These are phyloP conservation scores for Cremastinae sp. DNA, from an alignment of 2,888 invertebrate genomes.

Conservation along the genomic window DNA sequence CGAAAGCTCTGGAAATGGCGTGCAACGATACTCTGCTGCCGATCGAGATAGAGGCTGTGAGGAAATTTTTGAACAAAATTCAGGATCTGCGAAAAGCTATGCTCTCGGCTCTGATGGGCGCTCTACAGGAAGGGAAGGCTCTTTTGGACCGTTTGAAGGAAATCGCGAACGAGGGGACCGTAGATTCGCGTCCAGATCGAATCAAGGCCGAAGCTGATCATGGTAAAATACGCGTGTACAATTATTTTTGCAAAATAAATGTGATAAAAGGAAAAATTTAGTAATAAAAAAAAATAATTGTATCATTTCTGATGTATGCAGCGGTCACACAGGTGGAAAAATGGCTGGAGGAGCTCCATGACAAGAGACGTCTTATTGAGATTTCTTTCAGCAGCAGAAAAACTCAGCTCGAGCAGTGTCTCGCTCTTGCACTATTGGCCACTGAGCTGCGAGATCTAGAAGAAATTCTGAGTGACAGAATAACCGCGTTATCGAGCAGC, in stretches of 20 bases:
- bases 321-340: conserved; percentile 87
- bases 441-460: conserved; percentile 87
- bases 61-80: conserved; percentile 86
- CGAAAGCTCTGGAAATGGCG: conserved; percentile 86
- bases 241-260: conserved; percentile 2
- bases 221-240: no score
- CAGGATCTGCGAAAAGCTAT: conserved; percentile 88
- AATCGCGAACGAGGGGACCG: conserved; percentile 87
- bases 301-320: conserved; percentile 75
- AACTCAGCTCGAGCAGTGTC: conserved; percentile 89
- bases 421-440: conserved; percentile 88
- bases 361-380: conserved; percentile 88
- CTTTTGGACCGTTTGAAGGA: conserved; percentile 88
- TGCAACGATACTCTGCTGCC: conserved; percentile 87
- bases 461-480: conserved; percentile 82
- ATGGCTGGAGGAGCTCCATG: conserved; percentile 89
- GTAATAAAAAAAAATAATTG: conserved; percentile 29
- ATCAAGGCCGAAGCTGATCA: conserved; percentile 82
- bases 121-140: conserved; percentile 89
- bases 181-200: conserved; percentile 87
- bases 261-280: background rate
- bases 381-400: conserved; percentile 86
- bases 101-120: conserved; percentile 89
- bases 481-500: conserved; percentile 82
- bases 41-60: conserved; percentile 87